Conservation (phyloP, 2,113 vertebrate species). For the Thinocorus orbignyianus region DNA sequence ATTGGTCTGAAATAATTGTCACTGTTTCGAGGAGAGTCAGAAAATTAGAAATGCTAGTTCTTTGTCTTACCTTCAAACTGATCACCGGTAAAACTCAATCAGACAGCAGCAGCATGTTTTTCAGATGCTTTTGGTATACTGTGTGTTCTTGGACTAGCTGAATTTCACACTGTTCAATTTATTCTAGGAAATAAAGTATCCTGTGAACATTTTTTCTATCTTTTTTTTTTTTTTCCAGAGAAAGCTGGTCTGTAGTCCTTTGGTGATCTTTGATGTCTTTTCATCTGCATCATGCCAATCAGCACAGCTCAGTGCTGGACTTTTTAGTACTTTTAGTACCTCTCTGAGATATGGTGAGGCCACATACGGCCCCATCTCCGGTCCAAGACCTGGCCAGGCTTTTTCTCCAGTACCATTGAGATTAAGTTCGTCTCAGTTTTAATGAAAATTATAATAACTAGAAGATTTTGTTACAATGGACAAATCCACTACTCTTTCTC, state of each 20-base stretch:
- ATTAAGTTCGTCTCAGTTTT: background rate
- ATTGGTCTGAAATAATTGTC: background rate
- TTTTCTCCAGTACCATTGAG: background rate
- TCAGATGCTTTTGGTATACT: slow-evolving; percentile 2
- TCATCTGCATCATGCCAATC: background rate
- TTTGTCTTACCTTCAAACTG: background rate
- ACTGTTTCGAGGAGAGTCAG: background rate
- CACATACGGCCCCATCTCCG: background rate
- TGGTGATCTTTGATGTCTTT: background rate
- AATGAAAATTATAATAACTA: background rate
- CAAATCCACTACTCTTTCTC: background rate
- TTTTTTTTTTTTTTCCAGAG: background rate
- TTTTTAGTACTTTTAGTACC: background rate
- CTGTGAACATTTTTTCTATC: background rate
- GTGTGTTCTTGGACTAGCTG: background rate
- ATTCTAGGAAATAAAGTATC: background rate
- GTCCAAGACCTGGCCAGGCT: background rate
- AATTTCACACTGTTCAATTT: background rate
- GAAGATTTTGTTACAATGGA: background rate
- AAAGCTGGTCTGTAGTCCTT: background rate
- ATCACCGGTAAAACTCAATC: background rate
- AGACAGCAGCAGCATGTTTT: background rate
- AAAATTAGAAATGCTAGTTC: background rate
- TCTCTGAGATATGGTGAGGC: background rate
- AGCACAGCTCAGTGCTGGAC: background rate